A percentile compares a stretch with the other conserved stretches of the same genome.
Conservation (phyloP, 2,888 invertebrate genomes). For the Synergus gifuensis region DNA sequence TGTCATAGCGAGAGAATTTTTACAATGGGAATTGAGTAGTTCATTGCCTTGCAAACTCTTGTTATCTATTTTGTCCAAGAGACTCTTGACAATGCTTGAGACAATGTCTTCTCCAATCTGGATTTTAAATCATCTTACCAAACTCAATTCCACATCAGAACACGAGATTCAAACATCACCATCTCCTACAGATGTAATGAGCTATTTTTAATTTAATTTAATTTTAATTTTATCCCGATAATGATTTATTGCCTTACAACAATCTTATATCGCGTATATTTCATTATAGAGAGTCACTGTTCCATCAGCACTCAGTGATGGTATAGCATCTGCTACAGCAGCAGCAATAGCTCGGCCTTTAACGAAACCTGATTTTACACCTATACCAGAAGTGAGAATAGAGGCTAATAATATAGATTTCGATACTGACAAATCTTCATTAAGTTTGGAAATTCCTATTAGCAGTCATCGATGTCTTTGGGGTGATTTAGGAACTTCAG, state of each 20-base stretch:
- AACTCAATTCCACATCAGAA: constrained; percentile 55
- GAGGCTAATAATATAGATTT: constrained; percentile 43
- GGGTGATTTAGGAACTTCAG: constrained; percentile 64
- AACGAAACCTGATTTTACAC: constrained; percentile 59
- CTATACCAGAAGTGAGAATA: constrained; percentile 32
- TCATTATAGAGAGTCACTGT: constrained; percentile 62
- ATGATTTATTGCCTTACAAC: not conserved
- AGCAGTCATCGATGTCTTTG: constrained; percentile 69
- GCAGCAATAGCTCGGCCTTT: constrained; percentile 68
- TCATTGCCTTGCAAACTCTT: constrained; percentile 83
- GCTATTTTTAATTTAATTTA: constrained; percentile 1
- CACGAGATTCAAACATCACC: constrained; percentile 14
- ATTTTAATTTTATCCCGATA: not conserved
- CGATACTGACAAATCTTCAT: constrained; percentile 50
- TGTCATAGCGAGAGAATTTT: constrained; percentile 81
- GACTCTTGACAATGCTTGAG: constrained; percentile 76
- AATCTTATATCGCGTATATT: not conserved
- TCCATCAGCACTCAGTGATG: constrained; percentile 66
- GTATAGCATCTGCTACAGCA: constrained; percentile 70
- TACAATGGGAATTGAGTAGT: constrained; percentile 85
- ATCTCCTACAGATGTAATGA: constrained; percentile 45
- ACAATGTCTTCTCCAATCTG: constrained; percentile 66
- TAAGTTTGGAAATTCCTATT: constrained; percentile 59
- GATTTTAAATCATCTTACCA: constrained; percentile 63
- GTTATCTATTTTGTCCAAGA: constrained; percentile 82